Evolutionary conservation across 2,113 vertebrate species (phyloP), one percentile per base, ranked within the genome.

Genomic region (Xenopus laevis): DNA sequence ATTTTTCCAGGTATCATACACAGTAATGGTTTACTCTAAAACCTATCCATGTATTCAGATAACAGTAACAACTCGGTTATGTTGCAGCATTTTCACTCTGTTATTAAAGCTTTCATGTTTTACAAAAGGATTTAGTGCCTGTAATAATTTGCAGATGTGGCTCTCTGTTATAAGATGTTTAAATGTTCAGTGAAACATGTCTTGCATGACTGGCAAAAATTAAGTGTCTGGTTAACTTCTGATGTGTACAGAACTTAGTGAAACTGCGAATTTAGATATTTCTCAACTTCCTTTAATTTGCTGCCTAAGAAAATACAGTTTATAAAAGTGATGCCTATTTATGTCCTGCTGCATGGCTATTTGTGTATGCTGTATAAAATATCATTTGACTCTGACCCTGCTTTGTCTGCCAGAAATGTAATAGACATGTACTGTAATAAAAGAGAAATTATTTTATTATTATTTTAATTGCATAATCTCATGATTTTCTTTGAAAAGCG

Each of bases 61-160:
- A 47, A 33, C 15, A 46, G 53, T 50, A 20, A 67, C 52, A 4
- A n/a, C 44, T 59, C 58, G 52, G 20, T 59, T 12, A 50, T 50
- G 63, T 65, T 73, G 62, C 62, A 10, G 33, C 13, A 58, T 65
- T 20, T 66, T 58, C 20, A 27, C 65, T 18, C 27, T 8, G 15
- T 74, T 74, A 27, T 65, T 73, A 65, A 45, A 45, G 21, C 63
- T 59, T 59, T 65, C 20, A 66, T 30, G 63, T 66, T 73, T 55
- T 58, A 73, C 30, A 58, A 58, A 59, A 66, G 30, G 33, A 47
- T 10, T 58, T 66, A 27, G 71, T 73, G 63, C 63, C 53, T 20
- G 46, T 73, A 73, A 73, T 73, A 59, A 57, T 45, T 58, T 58
- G 20, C 71, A 73, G 71, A 73, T 74, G 72, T 74, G 66, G 21